These are phyloP conservation scores for Crotalus viridis DNA, from an alignment of 2,113 vertebrate genomes.

Conservation along the genomic window DNA sequence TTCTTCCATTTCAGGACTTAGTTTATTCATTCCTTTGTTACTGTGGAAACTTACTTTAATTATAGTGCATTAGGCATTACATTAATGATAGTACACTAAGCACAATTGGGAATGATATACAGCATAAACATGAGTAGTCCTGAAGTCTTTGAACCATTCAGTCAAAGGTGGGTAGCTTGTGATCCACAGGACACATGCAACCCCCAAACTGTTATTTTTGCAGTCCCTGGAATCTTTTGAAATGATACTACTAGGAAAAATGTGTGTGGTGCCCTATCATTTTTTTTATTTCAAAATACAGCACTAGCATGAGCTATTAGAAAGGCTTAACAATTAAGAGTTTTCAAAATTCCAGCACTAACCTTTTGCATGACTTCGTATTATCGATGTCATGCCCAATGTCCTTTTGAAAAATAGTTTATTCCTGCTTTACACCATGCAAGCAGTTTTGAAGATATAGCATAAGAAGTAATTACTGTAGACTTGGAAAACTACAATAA, in stretches of 20 bases:
- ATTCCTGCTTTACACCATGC: neutral
- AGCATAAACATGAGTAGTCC: constrained; percentile 16
- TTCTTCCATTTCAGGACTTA: neutral
- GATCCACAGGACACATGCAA: neutral
- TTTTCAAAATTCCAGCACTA: neutral
- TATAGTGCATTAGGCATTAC: neutral
- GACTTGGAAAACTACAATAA: neutral
- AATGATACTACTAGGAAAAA: neutral
- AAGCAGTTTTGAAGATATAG: neutral
- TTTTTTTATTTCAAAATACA: neutral
- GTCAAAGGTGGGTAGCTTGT: neutral
- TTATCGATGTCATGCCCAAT: neutral
- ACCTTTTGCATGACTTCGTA: neutral
- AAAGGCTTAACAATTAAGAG: neutral
- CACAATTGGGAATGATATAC: constrained; percentile 17
- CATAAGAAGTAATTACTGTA: neutral
- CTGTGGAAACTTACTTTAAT: constrained; percentile 9
- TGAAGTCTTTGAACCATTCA: neutral
- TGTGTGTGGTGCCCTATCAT: neutral
- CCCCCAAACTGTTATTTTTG: neutral
- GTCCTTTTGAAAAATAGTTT: neutral
- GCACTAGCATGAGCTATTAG: neutral
- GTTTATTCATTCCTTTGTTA: neutral
- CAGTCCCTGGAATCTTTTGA: neutral
- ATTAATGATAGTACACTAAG: neutral